phyloP scores from a whole-genome alignment of 2,797 vertebrate genomes.

The Lepus townsendii region DNA sequence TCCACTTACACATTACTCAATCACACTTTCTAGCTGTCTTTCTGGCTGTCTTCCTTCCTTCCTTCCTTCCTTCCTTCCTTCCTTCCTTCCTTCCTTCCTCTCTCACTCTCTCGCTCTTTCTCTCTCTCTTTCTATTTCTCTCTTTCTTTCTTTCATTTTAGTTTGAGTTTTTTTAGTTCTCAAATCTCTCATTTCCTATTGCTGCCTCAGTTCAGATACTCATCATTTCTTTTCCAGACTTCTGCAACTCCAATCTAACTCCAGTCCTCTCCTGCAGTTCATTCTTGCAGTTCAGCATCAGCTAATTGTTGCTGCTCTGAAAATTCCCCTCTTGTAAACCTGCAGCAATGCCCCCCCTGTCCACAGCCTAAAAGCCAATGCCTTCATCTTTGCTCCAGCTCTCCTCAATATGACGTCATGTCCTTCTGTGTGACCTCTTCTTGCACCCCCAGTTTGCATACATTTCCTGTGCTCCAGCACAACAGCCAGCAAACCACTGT shows the following conservation, averaged over 20 bases:
- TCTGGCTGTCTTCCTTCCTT: not conserved
- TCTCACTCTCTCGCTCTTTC: not conserved
- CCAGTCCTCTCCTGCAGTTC: not conserved
- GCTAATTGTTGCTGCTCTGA: not conserved
- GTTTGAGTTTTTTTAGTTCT: not conserved
- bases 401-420: not conserved
- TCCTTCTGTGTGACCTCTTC: not conserved
- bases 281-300: not conserved
- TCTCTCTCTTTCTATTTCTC: not conserved
- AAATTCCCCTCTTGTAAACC: not conserved
- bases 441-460: not conserved
- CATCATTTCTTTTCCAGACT: not conserved
- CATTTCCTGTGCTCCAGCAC: too few species aligned
- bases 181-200: not conserved
- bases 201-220: not conserved
- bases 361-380: not conserved
- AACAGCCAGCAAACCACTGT: not conserved
- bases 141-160: not conserved
- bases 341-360: not conserved
- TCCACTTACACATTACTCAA: not conserved
- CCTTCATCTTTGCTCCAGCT: not conserved
- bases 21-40: not conserved
- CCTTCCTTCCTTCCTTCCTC: not conserved
- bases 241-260: not conserved
- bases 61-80: too few species aligned